A percentile compares a stretch with the other conserved stretches of the same genome.
These are phyloP conservation scores for Latrodectus elegans DNA, from an alignment of 2,888 invertebrate genomes.

Conservation along the genomic window DNA sequence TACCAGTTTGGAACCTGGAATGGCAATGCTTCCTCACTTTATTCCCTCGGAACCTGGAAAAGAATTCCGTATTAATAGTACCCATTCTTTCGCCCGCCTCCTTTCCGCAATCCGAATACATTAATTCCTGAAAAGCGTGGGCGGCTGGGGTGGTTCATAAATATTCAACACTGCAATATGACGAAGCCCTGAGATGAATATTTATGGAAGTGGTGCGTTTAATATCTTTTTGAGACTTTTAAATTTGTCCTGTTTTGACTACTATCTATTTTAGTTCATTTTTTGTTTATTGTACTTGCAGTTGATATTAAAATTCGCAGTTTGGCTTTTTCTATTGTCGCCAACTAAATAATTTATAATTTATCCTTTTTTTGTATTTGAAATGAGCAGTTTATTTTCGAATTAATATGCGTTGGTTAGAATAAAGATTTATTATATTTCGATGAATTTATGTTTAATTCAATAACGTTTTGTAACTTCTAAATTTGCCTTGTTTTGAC, in stretches of 20 bases:
- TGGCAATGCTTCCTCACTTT: constrained; percentile 45
- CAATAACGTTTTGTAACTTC: no score
- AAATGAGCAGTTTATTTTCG: no score
- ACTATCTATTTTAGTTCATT: neutral
- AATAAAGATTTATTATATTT: no score
- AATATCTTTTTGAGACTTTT: constrained; percentile 49
- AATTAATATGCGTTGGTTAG: no score
- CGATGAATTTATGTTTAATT: no score
- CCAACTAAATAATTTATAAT: no score
- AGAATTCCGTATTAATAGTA: constrained; percentile 45
- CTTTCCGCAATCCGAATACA: constrained; percentile 53
- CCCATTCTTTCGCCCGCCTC: constrained; percentile 21
- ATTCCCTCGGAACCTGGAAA: constrained; percentile 23
- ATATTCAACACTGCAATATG: constrained; percentile 42
- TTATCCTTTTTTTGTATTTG: no score
- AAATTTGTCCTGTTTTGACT: neutral
- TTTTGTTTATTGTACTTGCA: neutral
- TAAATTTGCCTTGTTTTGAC: no score
- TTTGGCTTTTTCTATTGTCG: no score
- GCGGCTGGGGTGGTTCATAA: constrained; percentile 35
- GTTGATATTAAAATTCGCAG: no score
- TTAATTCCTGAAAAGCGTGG: constrained; percentile 43
- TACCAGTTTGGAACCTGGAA: constrained; percentile 3
- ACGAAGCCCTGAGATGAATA: constrained; percentile 37
- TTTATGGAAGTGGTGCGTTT: constrained; percentile 40